A percentile compares a stretch with the other conserved stretches of the same genome.
Conservation (phyloP, 2,113 vertebrate species). For the Mobula hypostoma region DNA sequence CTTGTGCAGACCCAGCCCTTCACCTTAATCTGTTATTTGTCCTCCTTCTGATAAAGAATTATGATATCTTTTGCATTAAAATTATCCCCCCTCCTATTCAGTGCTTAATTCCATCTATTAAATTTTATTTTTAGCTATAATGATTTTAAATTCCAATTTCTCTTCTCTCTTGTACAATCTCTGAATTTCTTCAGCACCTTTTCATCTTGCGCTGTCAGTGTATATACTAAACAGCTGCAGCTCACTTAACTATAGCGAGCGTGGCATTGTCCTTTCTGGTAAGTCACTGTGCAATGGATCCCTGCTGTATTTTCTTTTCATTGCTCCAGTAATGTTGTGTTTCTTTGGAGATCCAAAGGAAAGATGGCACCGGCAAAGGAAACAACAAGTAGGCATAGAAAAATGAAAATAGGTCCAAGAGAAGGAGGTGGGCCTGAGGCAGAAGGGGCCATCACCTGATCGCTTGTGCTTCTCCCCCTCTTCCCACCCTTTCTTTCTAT, state of each 20-base stretch:
- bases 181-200: background rate
- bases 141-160: background rate
- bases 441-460: no score
- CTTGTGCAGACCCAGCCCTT: background rate
- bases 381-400: background rate
- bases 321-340: background rate
- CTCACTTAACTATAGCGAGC: background rate
- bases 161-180: background rate
- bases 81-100: background rate
- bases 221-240: background rate
- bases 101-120: background rate
- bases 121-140: background rate
- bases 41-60: background rate
- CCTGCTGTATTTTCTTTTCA: background rate
- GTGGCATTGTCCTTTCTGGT: background rate
- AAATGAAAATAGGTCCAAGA: background rate
- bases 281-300: background rate
- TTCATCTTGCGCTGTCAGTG: no score
- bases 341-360: background rate
- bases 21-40: background rate
- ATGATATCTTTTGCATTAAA: background rate
- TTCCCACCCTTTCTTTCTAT: no score
- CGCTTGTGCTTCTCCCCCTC: no score
- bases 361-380: background rate
- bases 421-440: no score